Conservation (phyloP, 92 coral and sea anemone genomes). For the Bergia puertoricense region DNA sequence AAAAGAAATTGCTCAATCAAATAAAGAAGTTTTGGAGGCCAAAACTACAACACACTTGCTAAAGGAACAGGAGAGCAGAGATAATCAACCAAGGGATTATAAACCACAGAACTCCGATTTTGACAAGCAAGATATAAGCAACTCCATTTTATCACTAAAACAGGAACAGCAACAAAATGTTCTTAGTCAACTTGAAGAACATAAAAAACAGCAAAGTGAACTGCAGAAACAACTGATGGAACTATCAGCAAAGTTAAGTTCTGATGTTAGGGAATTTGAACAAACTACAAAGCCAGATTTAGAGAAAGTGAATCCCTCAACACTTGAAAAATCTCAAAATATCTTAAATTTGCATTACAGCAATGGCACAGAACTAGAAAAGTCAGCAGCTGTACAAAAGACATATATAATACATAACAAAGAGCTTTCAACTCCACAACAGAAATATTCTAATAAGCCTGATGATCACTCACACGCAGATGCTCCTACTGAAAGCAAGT, state of each 20-base stretch:
- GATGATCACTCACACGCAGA: not conserved
- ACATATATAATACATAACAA: conserved; percentile 28
- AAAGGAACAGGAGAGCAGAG: not conserved
- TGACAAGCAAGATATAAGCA: conserved; percentile 33
- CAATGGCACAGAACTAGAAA: not conserved
- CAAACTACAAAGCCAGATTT: not conserved
- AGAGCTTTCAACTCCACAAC: not conserved
- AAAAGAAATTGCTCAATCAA: not conserved
- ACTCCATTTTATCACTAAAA: conserved; percentile 60
- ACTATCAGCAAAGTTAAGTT: conserved; percentile 44
- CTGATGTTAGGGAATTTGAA: conserved; percentile 22
- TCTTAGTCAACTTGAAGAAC: conserved; percentile 78
- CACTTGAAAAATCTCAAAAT: conserved; percentile 29
- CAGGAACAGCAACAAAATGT: conserved; percentile 80
- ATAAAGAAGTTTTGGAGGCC: not conserved
- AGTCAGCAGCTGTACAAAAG: conserved; percentile 15
- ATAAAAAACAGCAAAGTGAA: conserved; percentile 74
- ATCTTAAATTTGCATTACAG: conserved; percentile 8
- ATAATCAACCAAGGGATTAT: not conserved
- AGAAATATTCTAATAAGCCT: not conserved
- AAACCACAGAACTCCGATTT: conserved; percentile 12
- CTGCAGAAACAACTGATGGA: conserved; percentile 78
- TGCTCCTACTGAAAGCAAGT: not conserved
- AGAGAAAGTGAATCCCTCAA: not conserved
- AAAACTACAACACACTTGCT: not conserved